Percentiles rank a stretch among this genome's conserved stretches.
These are phyloP conservation scores for Cetonia aurata DNA, from an alignment of 2,888 invertebrate genomes.

Conservation along the genomic window DNA sequence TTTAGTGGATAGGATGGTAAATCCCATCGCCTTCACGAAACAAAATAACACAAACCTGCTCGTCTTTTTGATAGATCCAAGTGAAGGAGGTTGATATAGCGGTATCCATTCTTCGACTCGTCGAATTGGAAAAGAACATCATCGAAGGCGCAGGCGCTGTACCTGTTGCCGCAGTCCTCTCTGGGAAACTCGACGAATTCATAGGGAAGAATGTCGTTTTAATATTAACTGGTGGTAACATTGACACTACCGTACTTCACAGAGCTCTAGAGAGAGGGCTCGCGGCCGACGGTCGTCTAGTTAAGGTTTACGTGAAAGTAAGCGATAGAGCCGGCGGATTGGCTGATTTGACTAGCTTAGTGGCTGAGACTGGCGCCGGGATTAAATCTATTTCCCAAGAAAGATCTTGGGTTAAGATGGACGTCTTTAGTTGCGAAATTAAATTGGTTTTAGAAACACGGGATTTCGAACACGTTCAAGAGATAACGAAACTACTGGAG, in stretches of 20 bases:
- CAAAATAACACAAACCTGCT: background rate
- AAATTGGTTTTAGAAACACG: conserved; percentile 93
- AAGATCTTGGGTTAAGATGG: conserved; percentile 91
- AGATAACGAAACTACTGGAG: conserved; percentile 71
- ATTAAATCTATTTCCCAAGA: conserved; percentile 98
- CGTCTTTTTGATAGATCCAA: conserved; percentile 61
- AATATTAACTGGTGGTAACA: conserved; percentile 81
- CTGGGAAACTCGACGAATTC: conserved; percentile 84
- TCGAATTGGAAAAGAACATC: conserved; percentile 90
- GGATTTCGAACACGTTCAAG: conserved; percentile 81
- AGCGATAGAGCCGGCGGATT: conserved; percentile 90
- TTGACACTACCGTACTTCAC: conserved; percentile 88
- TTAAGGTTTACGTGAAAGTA: conserved; percentile 80
- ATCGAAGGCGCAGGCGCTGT: conserved; percentile 93
- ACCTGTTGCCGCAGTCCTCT: conserved; percentile 86
- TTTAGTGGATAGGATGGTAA: conserved; percentile 79
- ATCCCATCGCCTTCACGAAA: no score
- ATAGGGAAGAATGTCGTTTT: conserved; percentile 78
- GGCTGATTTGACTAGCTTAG: conserved; percentile 83
- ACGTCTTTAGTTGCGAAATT: conserved; percentile 87
- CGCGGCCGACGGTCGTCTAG: conserved; percentile 83
- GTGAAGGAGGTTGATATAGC: conserved; percentile 86
- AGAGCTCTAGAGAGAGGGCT: conserved; percentile 86
- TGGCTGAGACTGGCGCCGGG: conserved; percentile 83
- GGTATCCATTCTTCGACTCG: conserved; percentile 81